These are phyloP conservation scores for Coenonympha glycerion DNA, from an alignment of 2,888 invertebrate species.

Conservation along the genomic window DNA sequence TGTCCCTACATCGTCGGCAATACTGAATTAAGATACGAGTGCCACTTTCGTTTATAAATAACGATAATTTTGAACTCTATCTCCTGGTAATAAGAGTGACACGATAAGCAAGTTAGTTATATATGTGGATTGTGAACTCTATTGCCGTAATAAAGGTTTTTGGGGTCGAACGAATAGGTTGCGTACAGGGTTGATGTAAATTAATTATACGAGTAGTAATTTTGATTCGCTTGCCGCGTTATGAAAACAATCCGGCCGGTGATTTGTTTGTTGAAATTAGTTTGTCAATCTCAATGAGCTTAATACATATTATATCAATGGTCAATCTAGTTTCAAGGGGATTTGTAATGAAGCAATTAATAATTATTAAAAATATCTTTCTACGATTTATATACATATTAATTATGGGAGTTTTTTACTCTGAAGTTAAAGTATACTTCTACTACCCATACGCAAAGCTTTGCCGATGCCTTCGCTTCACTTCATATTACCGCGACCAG, in stretches of 20 bases:
- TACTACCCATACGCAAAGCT: too few species aligned
- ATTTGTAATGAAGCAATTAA: too few species aligned
- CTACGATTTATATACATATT: too few species aligned
- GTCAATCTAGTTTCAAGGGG: too few species aligned
- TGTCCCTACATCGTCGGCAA: constrained; percentile 31
- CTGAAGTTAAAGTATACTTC: too few species aligned
- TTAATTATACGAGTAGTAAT: constrained; percentile 30
- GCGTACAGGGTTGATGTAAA: constrained; percentile 28
- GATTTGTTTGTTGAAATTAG: constrained; percentile 22
- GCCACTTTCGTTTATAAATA: constrained; percentile 12
- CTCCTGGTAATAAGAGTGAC: constrained; percentile 10
- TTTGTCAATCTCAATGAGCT: constrained; percentile 20
- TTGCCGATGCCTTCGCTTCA: too few species aligned
- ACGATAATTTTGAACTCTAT: constrained; percentile 9
- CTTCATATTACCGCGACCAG: too few species aligned
- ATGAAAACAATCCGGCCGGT: constrained; percentile 20
- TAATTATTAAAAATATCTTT: too few species aligned
- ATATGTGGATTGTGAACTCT: constrained; percentile 9
- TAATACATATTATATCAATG: too few species aligned
- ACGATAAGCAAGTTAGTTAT: constrained; percentile 2
- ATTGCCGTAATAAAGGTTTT: constrained; percentile 15
- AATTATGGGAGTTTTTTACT: too few species aligned
- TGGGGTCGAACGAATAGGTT: constrained; percentile 17
- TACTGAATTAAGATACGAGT: constrained; percentile 32
- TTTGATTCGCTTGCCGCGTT: constrained; percentile 15